Evolutionary conservation across 2,113 vertebrate species (phyloP), one percentile per base, ranked within the genome.

Genomic region (Microtus richardsoni): DNA sequence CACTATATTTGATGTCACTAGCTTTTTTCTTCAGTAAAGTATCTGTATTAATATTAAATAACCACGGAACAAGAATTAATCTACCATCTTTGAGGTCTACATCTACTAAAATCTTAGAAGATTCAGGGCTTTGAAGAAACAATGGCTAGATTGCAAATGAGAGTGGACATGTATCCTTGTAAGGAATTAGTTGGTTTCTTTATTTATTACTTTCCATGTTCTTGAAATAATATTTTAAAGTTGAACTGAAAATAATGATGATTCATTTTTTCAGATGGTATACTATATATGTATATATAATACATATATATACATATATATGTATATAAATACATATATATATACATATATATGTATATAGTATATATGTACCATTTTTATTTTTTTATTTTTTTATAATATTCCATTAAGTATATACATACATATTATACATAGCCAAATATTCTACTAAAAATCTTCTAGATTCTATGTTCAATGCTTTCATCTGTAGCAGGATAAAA

Each of bases 31-130:
- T 89, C 73, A 85, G 3, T 14, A 49, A 9, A 39, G 21, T 33
- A 36, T 94, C 36, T 7, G 22, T 77, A 80, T 14, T 41, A 91
- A 88, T 91, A 90, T 60, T 88, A 94, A 96, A n/a, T 30, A 89
- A 80, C n/a, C 5, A 28, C 13, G 30, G 26, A 80, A 52, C 60
- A 91, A 16, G 28, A 95, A 54, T 80, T 19, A 93, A 62, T 62
- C 14, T 39, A 88, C 17, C 33, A 71, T 80, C 86, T 94, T 33
- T 28, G 30, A 88, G 88, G 62, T 26, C 21, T 60, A 16, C 11
- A 39, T 82, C 11, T 60, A 49, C 17, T 7, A 66, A 36, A 47
- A 71, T 77, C 83, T 89, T 70, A 71, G 39, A 73, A 66, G 44
- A 93, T 88, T 88, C 30, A 41, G 44, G 14, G 24, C 3, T 49